Evolutionary conservation across 2,113 vertebrate genomes (phyloP), one percentile per base, ranked within the genome.

Genomic region (Vulpes lagopus): DNA sequence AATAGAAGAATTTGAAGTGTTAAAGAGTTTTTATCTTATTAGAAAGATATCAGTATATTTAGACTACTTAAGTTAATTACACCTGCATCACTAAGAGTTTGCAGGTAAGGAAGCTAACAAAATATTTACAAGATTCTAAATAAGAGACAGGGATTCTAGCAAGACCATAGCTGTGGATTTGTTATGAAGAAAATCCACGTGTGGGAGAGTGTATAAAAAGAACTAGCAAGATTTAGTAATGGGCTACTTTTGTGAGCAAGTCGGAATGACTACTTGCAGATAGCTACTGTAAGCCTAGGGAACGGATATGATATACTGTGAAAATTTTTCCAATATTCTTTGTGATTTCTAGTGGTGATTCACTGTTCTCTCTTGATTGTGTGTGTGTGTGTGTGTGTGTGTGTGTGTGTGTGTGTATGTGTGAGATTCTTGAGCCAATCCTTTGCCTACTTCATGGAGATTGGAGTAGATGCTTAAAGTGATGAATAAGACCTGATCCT

Each of bases 61-160:
- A 38, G 20, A 4, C 38, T 55, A 5, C 76, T 94, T 57, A 59
- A 53, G 27, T 17, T 32, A 3, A 82, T 76, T 86, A 25, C 10
- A 43, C 81, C 30, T 76, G 49, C 15, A 57, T 78, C 35, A 69
- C 78, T 89, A 81, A 71, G 64, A 85, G 35, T 67, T 91, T 95
- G 25, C 11, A 67, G 60, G 8, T 62, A 51, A 91, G 60, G 17
- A 69, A 92, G 23, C 20, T 62, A 82, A 73, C 32, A 85, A 83
- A 91, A 49, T 80, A 16, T 71, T 96, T 89, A 79, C 30, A 78
- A 67, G 35, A 71, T 81, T 97, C 15, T 82, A 82, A 95, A 51
- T 88, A 60, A 49, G 25, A 55, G 11, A 85, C 78, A 83, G 78
- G 23, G 15, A 10, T 76, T 92, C 73, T 82, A 7, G 17, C 49